Evolutionary conservation across 2,888 invertebrate genomes (phyloP).

Genomic region (Dinocampus coccinellae): DNA sequence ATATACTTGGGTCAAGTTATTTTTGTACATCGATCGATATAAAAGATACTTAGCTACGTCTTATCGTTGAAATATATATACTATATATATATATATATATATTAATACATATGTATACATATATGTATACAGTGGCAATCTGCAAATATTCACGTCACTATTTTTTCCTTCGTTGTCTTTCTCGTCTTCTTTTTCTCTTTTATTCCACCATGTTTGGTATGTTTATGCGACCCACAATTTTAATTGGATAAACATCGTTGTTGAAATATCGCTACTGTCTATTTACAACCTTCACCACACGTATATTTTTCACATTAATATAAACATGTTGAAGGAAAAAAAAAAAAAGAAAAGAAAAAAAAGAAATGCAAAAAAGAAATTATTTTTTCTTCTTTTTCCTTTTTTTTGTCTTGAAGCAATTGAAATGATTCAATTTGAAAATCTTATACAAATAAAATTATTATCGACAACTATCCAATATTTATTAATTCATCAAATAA

Average conservation of each 20-base stretch:
- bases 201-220: background rate
- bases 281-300: constrained; percentile 2
- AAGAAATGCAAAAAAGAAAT: too few relatives aligned
- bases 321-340: background rate
- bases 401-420: too few relatives aligned
- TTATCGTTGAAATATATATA: too few relatives aligned
- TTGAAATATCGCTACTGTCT: constrained; percentile 12
- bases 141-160: too few relatives aligned
- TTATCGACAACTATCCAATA: background rate
- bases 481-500: background rate
- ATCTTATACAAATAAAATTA: background rate
- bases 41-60: background rate
- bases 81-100: too few relatives aligned
- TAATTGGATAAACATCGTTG: constrained; percentile 25
- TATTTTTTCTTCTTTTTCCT: background rate
- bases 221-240: constrained; percentile 10
- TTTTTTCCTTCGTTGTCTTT: too few relatives aligned
- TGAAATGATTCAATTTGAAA: background rate
- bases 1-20: background rate
- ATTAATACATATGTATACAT: too few relatives aligned
- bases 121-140: too few relatives aligned
- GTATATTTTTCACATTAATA: background rate
- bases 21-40: background rate
- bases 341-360: too few relatives aligned
- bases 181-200: background rate